Evolutionary conservation across 2,888 invertebrate genomes (phyloP).

Genomic region (Calliphora vomitoria): DNA sequence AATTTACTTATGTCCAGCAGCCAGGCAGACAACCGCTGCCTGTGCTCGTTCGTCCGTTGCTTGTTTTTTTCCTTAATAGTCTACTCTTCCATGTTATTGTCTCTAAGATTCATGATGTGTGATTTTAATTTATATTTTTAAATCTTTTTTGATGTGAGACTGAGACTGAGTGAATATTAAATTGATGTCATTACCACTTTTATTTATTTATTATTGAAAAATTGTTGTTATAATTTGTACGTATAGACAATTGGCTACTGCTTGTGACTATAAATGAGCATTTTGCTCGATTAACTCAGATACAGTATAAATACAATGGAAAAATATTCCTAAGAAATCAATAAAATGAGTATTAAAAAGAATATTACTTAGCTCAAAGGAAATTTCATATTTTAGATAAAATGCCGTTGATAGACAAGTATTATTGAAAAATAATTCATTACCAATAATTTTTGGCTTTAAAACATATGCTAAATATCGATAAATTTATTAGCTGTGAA

Average conservation of each 20-base stretch:
- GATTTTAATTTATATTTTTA: background rate
- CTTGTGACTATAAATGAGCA: background rate
- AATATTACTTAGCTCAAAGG: background rate
- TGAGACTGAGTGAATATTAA: conserved; percentile 65
- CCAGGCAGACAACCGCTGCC: background rate
- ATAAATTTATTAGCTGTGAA: too few relatives aligned
- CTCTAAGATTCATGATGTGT: background rate
- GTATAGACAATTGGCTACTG: conserved; percentile 3
- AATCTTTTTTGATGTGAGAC: conserved; percentile 34
- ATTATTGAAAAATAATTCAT: too few relatives aligned
- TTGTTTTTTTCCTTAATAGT: conserved; percentile 8
- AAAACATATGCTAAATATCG: too few relatives aligned
- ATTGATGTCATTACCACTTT: conserved; percentile 81
- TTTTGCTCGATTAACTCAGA: too few relatives aligned
- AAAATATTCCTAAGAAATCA: too few relatives aligned
- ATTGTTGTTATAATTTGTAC: conserved; percentile 45
- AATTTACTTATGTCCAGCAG: background rate
- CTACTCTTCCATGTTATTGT: conserved; percentile 17
- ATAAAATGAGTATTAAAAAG: background rate
- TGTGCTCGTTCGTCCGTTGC: background rate
- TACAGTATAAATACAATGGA: too few relatives aligned
- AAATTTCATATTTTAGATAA: background rate
- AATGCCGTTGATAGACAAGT: too few relatives aligned
- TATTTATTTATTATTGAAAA: conserved; percentile 75
- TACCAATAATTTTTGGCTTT: too few relatives aligned